Evolutionary conservation across 1,140 invertebrate species (phyloP), one percentile per base, ranked within the genome.

Genomic region (Drosophila mojavensis): DNA sequence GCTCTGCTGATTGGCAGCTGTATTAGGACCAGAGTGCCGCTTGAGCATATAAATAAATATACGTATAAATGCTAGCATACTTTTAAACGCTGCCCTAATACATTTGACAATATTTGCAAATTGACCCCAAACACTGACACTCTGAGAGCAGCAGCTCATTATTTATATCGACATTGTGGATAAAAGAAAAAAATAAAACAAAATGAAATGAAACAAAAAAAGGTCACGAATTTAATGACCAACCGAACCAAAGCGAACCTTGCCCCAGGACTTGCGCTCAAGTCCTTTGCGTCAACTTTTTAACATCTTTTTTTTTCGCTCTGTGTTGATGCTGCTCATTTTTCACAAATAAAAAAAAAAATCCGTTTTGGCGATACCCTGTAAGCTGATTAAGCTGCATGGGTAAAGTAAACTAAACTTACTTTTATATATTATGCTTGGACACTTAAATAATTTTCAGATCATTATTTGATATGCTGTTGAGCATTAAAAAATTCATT

Each of bases 141-240:
- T 53, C 13, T 28, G 24, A 11, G n/a, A 58, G 43, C 63, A 65
- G 59, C 64, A 62, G 63, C 82, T 85, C 82, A 85, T 85, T 85
- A 85, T 85, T 88, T 82, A 86, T 82, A 69, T 82, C 54, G 58
- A 74, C 39, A 60, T 67, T 63, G 5, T n/a, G 58, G 43, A 80
- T 72, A 66, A 56, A 56, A 55, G 66, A 79, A 71, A 78, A 72
- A 80, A 76, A 63, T 26, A 26, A 60, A 63, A 76, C 65, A 71
- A 72, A 45, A 64, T 55, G 60, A 72, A 39, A 39, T 10, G 63
- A 65, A 33, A 24, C 20, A 53, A 60, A 72, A 83, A 71, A 81
- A 72, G 39, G 66, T 56, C 48, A 69, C 59, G 69, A 81, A 81
- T 86, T 75, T 85, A 85, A 85, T 86, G 81, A 79, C 81, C 82